A percentile compares a stretch with the other conserved stretches of the same genome.
Conservation (phyloP, 2,113 vertebrate genomes). For the Chamaea fasciata region DNA sequence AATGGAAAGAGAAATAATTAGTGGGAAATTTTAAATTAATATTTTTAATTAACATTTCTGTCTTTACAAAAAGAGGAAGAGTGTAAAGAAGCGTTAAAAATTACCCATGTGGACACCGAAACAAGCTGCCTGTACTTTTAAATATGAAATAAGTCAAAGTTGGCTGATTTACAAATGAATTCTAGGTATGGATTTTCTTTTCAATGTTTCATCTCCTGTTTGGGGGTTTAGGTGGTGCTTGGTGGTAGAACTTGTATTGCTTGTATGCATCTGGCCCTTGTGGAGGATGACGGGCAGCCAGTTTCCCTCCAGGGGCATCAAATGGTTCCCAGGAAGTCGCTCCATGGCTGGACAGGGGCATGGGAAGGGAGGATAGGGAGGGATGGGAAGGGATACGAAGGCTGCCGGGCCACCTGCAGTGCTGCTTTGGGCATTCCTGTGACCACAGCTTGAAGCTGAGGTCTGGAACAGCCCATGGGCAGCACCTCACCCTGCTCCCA, state of each 20-base stretch:
- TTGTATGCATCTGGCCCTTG: too few species aligned
- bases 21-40: background rate
- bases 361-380: background rate
- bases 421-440: background rate
- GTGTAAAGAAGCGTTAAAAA: background rate
- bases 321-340: fast-evolving
- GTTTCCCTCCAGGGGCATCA: background rate
- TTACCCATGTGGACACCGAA: background rate
- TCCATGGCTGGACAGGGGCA: fast-evolving
- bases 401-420: too few species aligned
- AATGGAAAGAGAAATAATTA: background rate
- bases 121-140: background rate
- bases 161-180: background rate
- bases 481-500: background rate
- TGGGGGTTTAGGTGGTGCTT: background rate
- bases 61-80: background rate
- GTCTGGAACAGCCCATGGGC: background rate
- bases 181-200: background rate
- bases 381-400: background rate
- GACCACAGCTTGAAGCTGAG: background rate
- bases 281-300: fast-evolving
- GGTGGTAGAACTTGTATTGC: background rate
- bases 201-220: background rate
- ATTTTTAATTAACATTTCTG: background rate
- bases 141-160: background rate